These are phyloP conservation scores for Tetragonula clypearis DNA, from an alignment of 1,140 invertebrate species.

Conservation along the genomic window DNA sequence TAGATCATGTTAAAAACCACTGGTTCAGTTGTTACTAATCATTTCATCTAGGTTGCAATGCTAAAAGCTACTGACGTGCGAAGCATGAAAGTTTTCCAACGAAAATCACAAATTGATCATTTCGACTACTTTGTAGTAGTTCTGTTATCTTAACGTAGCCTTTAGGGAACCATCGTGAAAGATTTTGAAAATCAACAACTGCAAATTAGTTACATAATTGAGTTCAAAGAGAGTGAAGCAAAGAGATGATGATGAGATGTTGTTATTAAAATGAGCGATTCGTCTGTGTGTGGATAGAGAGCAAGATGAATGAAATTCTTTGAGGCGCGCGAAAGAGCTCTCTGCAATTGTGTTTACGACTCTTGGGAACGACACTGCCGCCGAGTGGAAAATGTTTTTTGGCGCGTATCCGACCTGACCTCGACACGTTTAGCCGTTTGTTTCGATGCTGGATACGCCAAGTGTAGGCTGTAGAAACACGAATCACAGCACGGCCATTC, in stretches of 20 bases:
- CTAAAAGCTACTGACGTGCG: no score
- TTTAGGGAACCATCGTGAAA: no score
- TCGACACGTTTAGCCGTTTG: conserved; percentile 32
- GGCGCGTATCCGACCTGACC: conserved; percentile 27
- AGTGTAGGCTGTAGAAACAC: not conserved
- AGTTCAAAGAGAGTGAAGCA: not conserved
- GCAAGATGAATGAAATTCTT: not conserved
- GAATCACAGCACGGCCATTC: not conserved
- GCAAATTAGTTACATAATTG: not conserved
- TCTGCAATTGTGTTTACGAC: not conserved
- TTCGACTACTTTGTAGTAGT: no score
- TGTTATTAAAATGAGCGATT: not conserved
- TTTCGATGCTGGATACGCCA: not conserved
- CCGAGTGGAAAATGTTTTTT: conserved; percentile 33
- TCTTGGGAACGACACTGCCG: not conserved
- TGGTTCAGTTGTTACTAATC: no score
- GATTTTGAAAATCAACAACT: no score
- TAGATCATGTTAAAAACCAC: no score
- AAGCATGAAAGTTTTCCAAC: no score
- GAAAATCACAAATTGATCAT: no score
- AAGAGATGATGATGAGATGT: not conserved
- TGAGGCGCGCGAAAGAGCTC: no score
- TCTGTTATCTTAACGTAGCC: no score
- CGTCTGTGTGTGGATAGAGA: not conserved
- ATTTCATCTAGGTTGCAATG: no score